Evolutionary conservation across 2,888 invertebrate species (phyloP), one percentile per base, ranked within the genome.

Genomic region (Troilus luridus): DNA sequence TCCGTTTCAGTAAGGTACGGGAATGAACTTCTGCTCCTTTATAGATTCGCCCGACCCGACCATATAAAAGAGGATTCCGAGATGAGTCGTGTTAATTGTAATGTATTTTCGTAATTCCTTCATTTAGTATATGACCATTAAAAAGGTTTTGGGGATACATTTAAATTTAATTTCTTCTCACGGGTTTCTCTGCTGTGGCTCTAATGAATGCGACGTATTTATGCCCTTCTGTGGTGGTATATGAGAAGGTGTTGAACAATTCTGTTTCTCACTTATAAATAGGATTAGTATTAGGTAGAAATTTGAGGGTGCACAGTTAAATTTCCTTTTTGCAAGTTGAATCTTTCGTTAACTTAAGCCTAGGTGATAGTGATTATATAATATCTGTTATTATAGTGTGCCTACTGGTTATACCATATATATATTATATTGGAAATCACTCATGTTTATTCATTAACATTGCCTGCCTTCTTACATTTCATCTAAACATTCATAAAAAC

Each of bases 21-120:
- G 24, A 67, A 67, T 24, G 3, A 24, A 27, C 5, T 11, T 14
- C 27, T 72, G 14, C 27, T 72, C 72, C 72, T 24, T 11, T 72
- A 27, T 41, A 27, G 27, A 27, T 27, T 27, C 27, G 24, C 17
- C n/a, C 21, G 62, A 11, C 64, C 11, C 9, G 10, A 1, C 5
- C 19, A 6, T 14, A 24, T 17, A 41, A 41, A 77, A 77, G 11
- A 41, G 41, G 72, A 19, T 8, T 8, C 41, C 17, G 72, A 77
- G 41, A 41, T 41, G 41, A 77, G 27, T 41, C 24, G 11, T 24
- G 14, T 14, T 24, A 14, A 7, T 77, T 41, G 72, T 77, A 77
- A 41, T 77, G 17, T 77, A 41, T 77, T 77, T 77, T 77, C 72
- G 72, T 77, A 77, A 77, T 77, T 27, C 72, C 72, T 5, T 27